Base-by-base conservation (phyloP, 2,113 vertebrate genomes). In the Gambusia affinis region DNA sequence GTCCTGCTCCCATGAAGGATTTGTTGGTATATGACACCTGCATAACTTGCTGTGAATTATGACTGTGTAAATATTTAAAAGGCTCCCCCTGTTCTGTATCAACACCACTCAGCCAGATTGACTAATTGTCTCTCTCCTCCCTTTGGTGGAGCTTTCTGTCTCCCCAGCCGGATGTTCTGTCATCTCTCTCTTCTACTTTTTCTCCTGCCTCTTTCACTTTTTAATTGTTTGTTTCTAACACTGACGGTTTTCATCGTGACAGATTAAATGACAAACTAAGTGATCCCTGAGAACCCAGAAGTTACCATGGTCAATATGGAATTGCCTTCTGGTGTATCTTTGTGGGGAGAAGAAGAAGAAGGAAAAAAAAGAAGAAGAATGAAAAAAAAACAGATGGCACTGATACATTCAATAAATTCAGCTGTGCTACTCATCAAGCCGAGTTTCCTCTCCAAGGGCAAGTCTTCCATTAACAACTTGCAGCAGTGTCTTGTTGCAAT, bases 31-130 rank as follows among this genome's bases (percentile, higher is more conserved):
- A 75, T 31, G 72, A 81, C 89, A 91, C 87, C 87, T 89, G 90
- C 81, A 85, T 89, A 89, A 84, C 86, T 85, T n/a, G 66, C 79
- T 71, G 68, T 93, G 90, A 93, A 91, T 91, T 87, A 92, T 90
- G 84, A 82, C 84, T 80, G 77, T 91, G 86, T 92, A 93, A 94
- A 94, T 93, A 93, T 94, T 93, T 92, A 88, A 94, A 93, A 89
- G 79, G 73, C 89, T 88, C 88, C 91, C 78, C 76, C 60, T n/a
- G 66, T 84, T 93, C 81, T 88, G 74, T 82, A 92, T 92, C 92
- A 92, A 90, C 87, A 89, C 80, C 70, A 75, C 85, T 91, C 88
- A 82, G 87, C 78, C 91, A 90, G 81, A 88, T 89, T 93, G 89
- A 93, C 85, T 91, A 91, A 95, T 94, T 78, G 73, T 77, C 82